These are phyloP conservation scores for Hylaea fasciaria DNA, from an alignment of 2,888 invertebrate genomes.

Conservation along the genomic window DNA sequence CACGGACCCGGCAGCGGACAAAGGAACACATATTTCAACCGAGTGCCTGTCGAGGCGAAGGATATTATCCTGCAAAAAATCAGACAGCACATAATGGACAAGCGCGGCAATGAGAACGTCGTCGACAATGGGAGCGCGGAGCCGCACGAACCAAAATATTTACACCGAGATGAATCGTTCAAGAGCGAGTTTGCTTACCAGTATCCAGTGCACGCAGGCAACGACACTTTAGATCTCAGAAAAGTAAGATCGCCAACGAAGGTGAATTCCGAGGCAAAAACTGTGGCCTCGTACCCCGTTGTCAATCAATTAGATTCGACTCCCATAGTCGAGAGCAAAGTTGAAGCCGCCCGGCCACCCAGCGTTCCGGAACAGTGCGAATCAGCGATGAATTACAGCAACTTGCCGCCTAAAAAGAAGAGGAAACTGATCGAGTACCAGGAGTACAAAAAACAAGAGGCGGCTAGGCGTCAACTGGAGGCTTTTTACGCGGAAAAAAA, in stretches of 20 bases:
- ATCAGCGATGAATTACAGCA: constrained; percentile 81
- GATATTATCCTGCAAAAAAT: constrained; percentile 82
- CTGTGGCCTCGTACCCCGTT: constrained; percentile 50
- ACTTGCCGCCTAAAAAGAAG: constrained; percentile 83
- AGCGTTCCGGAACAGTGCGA: constrained; percentile 78
- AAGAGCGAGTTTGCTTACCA: constrained; percentile 64
- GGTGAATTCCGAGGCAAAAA: constrained; percentile 55
- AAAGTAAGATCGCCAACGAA: constrained; percentile 77
- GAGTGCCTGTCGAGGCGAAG: constrained; percentile 78
- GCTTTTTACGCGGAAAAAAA: constrained; percentile 75
- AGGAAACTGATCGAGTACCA: constrained; percentile 83
- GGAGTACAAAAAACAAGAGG: constrained; percentile 82
- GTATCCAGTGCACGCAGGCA: constrained; percentile 58
- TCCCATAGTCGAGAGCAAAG: constrained; percentile 62
- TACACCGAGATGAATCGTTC: constrained; percentile 68
- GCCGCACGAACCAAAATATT: constrained; percentile 64
- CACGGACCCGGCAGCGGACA: constrained; percentile 57
- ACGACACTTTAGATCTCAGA: constrained; percentile 75
- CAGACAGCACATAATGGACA: constrained; percentile 82
- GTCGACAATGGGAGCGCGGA: constrained; percentile 59
- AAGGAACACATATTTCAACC: constrained; percentile 70
- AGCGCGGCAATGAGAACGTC: constrained; percentile 70
- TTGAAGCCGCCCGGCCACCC: constrained; percentile 53
- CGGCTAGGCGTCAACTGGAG: constrained; percentile 73
- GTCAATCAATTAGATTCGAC: constrained; percentile 59